A percentile compares a stretch with the other conserved stretches of the same genome.
These are phyloP conservation scores for Hermetia illucens DNA, from an alignment of 1,140 invertebrate species.

Conservation along the genomic window DNA sequence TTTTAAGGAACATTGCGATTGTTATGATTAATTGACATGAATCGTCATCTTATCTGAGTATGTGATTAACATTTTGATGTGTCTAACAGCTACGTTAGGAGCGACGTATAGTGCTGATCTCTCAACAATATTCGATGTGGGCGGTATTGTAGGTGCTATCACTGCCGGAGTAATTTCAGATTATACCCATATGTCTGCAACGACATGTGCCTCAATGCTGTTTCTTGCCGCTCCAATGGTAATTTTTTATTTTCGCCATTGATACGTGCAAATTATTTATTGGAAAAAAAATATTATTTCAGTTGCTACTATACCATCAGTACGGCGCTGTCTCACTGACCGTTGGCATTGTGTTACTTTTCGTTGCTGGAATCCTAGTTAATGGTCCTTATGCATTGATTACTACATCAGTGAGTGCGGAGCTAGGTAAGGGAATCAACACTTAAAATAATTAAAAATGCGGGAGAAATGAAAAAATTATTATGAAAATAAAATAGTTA, in stretches of 20 bases:
- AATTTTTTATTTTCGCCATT: constrained; percentile 17
- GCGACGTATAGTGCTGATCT: constrained; percentile 64
- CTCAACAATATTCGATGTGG: constrained; percentile 83
- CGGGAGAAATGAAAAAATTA: background rate
- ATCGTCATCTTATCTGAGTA: background rate
- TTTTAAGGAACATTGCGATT: background rate
- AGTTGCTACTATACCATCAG: constrained; percentile 68
- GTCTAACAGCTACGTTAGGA: constrained; percentile 46
- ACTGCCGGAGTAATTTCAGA: constrained; percentile 77
- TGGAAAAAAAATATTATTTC: constrained; percentile 18
- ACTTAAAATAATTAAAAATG: background rate
- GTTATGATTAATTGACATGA: background rate
- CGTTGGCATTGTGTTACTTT: constrained; percentile 53
- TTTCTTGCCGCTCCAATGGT: constrained; percentile 69
- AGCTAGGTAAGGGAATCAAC: constrained; percentile 51
- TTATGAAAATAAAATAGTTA: background rate
- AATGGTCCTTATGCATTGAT: constrained; percentile 94
- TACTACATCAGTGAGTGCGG: constrained; percentile 90
- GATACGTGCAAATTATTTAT: background rate
- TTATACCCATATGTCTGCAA: constrained; percentile 64
- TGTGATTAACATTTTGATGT: constrained; percentile 9
- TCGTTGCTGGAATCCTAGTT: constrained; percentile 68
- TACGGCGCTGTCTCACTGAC: constrained; percentile 46
- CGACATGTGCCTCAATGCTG: constrained; percentile 74
- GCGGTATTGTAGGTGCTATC: constrained; percentile 79